These are phyloP conservation scores for Chrysodeixis includens DNA, from an alignment of 2,888 invertebrate genomes.

Conservation along the genomic window DNA sequence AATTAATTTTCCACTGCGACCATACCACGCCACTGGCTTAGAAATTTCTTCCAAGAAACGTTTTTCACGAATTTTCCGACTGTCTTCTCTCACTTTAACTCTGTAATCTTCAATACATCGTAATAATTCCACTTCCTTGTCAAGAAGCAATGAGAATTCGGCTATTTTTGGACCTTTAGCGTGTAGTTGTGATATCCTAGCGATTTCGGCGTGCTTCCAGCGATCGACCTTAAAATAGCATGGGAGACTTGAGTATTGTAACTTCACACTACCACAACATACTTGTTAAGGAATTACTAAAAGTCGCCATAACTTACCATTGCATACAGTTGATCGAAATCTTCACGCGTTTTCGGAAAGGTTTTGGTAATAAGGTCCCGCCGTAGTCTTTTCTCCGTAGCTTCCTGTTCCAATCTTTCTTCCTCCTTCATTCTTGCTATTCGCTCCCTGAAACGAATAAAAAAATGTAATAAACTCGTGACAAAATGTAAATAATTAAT, in stretches of 20 bases:
- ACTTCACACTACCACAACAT: too few species aligned
- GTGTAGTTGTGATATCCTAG: constrained; percentile 90
- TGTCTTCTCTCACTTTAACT: constrained; percentile 89
- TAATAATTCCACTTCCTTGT: constrained; percentile 92
- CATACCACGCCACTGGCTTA: constrained; percentile 93
- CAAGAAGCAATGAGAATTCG: constrained; percentile 91
- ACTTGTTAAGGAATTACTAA: too few species aligned
- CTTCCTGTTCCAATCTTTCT: constrained; percentile 85
- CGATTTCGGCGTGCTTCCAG: constrained; percentile 91
- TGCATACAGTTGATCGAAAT: constrained; percentile 93
- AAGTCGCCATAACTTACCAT: constrained; percentile 77
- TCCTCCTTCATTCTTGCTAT: constrained; percentile 88
- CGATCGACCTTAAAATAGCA: constrained; percentile 87
- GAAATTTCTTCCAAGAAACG: constrained; percentile 91
- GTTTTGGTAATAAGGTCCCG: constrained; percentile 90
- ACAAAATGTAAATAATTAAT: too few species aligned
- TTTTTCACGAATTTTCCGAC: constrained; percentile 89
- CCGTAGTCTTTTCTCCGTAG: constrained; percentile 86
- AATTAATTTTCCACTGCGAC: constrained; percentile 91
- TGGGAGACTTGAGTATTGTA: neutral
- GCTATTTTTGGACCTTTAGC: constrained; percentile 92
- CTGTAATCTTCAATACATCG: constrained; percentile 92
- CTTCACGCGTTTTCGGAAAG: constrained; percentile 92
- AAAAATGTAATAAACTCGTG: neutral
- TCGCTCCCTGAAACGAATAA: constrained; percentile 74